Percentiles rank a stretch among this genome's conserved stretches.
Evolutionary conservation across 2,797 vertebrate genomes (phyloP).

Genomic region (Hafferia zeledoni): DNA sequence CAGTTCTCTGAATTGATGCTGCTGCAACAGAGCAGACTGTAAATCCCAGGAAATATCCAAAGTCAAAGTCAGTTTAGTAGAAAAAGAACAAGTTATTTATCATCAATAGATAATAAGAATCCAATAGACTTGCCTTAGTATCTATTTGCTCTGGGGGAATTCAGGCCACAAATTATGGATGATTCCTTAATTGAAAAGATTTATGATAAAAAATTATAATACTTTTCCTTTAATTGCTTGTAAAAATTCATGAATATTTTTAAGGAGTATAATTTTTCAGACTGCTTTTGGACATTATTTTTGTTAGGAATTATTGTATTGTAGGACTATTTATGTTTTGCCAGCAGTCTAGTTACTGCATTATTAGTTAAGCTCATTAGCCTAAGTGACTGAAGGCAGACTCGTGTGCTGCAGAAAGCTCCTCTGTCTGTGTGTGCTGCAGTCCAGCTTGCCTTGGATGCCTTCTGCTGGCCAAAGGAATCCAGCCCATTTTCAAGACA

Average conservation of each 20-base stretch:
- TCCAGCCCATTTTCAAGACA: neutral
- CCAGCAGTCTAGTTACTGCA: neutral
- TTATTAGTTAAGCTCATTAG: slow-evolving; percentile 17
- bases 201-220: neutral
- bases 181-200: slow-evolving; percentile 27
- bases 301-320: neutral
- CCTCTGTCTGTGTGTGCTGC: neutral
- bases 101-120: neutral
- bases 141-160: neutral
- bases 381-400: neutral
- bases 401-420: neutral
- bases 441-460: neutral
- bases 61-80: neutral
- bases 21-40: neutral
- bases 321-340: slow-evolving; percentile 18
- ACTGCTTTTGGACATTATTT: neutral
- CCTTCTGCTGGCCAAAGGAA: slow-evolving; percentile 11
- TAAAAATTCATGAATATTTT: slow-evolving; percentile 3
- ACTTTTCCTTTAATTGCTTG: slow-evolving; percentile 18
- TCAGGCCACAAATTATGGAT: neutral
- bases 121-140: neutral
- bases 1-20: neutral
- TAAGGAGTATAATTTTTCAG: slow-evolving; percentile 7
- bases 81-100: neutral
- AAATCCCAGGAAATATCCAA: neutral